phyloP scores from a whole-genome alignment of 2,888 invertebrate genomes.

The Argyresthia albistria region DNA sequence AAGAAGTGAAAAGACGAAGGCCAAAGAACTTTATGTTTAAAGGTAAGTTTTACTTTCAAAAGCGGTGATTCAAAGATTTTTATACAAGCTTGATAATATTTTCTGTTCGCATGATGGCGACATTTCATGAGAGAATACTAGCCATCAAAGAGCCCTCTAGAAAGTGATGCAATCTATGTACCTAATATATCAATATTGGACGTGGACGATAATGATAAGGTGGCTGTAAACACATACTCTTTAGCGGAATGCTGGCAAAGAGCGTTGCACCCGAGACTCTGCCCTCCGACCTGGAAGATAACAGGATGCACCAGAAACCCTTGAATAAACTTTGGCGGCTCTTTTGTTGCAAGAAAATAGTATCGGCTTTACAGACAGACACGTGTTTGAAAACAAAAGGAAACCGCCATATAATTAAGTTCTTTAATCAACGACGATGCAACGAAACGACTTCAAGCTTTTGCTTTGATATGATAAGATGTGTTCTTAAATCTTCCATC shows the following conservation, averaged over 20 bases:
- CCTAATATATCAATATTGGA: neutral
- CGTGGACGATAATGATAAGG: neutral
- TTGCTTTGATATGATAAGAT: too few species aligned
- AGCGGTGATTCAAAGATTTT: too few species aligned
- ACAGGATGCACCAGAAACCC: constrained; percentile 30
- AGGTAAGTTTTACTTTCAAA: constrained; percentile 28
- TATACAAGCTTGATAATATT: too few species aligned
- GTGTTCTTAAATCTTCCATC: too few species aligned
- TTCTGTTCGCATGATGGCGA: too few species aligned
- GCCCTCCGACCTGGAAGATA: constrained; percentile 47
- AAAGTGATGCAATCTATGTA: neutral
- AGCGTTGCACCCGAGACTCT: constrained; percentile 42
- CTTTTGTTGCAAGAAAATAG: neutral
- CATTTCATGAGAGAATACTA: too few species aligned
- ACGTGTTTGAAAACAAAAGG: too few species aligned
- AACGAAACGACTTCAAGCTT: too few species aligned
- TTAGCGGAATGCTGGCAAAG: neutral
- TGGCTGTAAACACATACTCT: constrained; percentile 1
- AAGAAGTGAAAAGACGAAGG: constrained; percentile 43
- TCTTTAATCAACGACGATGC: too few species aligned
- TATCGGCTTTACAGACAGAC: too few species aligned
- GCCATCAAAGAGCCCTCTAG: neutral
- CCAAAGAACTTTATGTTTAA: constrained; percentile 58
- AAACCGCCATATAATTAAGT: too few species aligned
- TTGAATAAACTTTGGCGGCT: constrained; percentile 5